Base-by-base conservation (phyloP, 2,113 vertebrate species). In the Sorex fumeus region DNA sequence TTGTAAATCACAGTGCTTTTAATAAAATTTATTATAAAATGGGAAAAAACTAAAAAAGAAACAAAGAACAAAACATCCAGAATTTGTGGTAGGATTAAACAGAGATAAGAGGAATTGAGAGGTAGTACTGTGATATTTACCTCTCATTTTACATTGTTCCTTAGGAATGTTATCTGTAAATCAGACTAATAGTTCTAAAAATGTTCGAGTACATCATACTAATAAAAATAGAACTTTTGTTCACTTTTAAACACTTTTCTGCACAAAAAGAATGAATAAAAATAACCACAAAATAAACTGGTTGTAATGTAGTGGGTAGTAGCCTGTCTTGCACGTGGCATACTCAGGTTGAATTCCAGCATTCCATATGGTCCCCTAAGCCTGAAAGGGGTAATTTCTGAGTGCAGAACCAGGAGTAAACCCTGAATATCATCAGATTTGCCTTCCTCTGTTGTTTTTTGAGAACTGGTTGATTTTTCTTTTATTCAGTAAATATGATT, bases 111-210 rank as follows among this genome's bases (percentile, higher is more conserved):
- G 30, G 25, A 45, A 50, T 90, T 60, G 27, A 90, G 2, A 88
- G 81, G 8, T 76, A 81, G 28, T 4, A 89, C 71, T 84, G 67
- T 88, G 50, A 88, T 77, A 34, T 27, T 78, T 86, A 91, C 27
- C 8, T 85, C 90, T 77, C 8, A 87, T 57, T 50, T 10, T 71
- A 43, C 32, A 1, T 81, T 72, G 30, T 67, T 5, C 70, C 19
- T 87, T 40, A 88, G n/a, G 18, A 92, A 88, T 8, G 67, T 72
- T 67, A 87, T 71, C 50, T 93, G 36, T 43, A 88, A 93, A 84
- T 72, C 77, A 84, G 36, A 90, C 23, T 92, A 87, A 76, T 60
- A 83, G 3, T 3, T 2, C 50, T 19, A 0, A 21, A 32, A 91
- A 74, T 87, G 23, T 69, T 80, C 62, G 34, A 76, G 8, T 77